Evolutionary conservation across 2,113 vertebrate genomes (phyloP).

Genomic region (Channa maculata): DNA sequence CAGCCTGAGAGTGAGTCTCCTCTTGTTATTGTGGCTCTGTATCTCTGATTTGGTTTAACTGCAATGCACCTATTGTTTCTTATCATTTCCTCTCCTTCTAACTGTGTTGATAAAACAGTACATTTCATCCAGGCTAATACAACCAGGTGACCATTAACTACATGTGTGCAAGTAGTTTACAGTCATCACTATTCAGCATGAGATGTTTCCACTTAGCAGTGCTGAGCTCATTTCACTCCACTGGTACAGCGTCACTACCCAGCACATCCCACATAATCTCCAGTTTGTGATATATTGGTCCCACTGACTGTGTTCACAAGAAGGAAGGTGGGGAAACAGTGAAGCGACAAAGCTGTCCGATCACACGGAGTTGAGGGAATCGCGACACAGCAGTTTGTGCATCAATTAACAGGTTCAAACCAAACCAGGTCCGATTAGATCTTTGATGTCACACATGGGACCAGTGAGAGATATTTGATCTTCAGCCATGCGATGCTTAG

Average conservation of each 20-base stretch:
- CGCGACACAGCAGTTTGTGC: constrained; percentile 57
- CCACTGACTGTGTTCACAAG: constrained; percentile 21
- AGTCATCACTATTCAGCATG: constrained; percentile 7
- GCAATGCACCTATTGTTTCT: neutral
- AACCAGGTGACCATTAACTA: neutral
- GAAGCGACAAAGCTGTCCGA: constrained; percentile 12
- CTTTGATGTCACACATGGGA: constrained; percentile 42
- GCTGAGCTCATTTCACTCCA: constrained; percentile 14
- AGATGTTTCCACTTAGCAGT: constrained; percentile 18
- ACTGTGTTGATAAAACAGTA: neutral
- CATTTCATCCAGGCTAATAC: neutral
- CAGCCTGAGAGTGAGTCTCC: constrained; percentile 95
- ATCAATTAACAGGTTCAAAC: constrained; percentile 73
- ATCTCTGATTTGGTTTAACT: neutral
- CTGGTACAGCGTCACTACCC: constrained; percentile 1
- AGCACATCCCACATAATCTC: neutral
- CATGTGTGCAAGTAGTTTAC: constrained; percentile 12
- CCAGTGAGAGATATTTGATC: constrained; percentile 74
- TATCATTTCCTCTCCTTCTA: neutral
- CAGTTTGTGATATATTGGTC: constrained; percentile 13
- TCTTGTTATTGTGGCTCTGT: constrained; percentile 9
- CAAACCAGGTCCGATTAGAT: constrained; percentile 36
- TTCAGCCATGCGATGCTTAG: constrained; percentile 44
- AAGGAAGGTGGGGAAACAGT: neutral
- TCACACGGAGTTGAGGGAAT: constrained; percentile 44